Evolutionary conservation across 2,888 invertebrate genomes (phyloP).

Genomic region (Himalopsyche japonica): DNA sequence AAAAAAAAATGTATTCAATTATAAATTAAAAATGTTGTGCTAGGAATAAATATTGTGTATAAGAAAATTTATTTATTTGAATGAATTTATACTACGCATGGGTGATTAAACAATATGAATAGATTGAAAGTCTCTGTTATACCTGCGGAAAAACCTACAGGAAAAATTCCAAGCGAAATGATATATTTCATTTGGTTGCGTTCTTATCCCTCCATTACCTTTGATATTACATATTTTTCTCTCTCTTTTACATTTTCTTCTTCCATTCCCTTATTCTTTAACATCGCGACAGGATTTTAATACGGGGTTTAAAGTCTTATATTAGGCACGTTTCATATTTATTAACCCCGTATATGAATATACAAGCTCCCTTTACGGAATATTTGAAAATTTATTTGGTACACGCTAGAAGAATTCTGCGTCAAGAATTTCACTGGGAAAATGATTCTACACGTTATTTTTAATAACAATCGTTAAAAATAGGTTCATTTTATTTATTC

Average conservation of each 20-base stretch:
- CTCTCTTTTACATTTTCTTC: slow-evolving; percentile 5
- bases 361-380: neutral
- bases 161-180: slow-evolving; percentile 24
- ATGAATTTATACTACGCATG: too few species aligned
- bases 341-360: neutral
- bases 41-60: too few species aligned
- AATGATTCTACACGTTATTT: neutral
- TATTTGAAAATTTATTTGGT: neutral
- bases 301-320: neutral
- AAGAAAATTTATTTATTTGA: too few species aligned
- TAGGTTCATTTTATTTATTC: too few species aligned
- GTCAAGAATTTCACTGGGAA: neutral
- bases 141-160: slow-evolving; percentile 24
- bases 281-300: neutral
- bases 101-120: too few species aligned
- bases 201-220: slow-evolving; percentile 5
- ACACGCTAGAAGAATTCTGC: neutral
- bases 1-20: too few species aligned
- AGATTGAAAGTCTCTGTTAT: neutral
- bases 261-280: neutral
- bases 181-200: slow-evolving; percentile 25
- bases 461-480: neutral
- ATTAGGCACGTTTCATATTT: slow-evolving; percentile 3
- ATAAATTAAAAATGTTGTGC: too few species aligned
- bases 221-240: slow-evolving; percentile 21